Percentiles rank a stretch among this genome's conserved stretches.
phyloP scores from a whole-genome alignment of 2,113 vertebrate species.

The Oreochromis niloticus region DNA sequence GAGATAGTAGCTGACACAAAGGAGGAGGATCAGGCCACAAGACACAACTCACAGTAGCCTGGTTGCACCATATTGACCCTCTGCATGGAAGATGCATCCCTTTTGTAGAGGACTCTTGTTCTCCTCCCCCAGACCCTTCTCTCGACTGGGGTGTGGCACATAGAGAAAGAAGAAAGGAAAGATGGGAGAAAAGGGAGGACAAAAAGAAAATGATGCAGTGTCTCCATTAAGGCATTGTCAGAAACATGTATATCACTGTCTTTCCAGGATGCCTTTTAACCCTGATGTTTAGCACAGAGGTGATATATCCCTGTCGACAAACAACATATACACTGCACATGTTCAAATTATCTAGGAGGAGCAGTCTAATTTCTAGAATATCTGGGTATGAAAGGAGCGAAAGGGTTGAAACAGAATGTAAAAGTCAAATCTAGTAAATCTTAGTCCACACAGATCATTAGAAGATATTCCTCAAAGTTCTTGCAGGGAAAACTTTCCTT shows the following conservation, averaged over 20 bases:
- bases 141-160: not conserved
- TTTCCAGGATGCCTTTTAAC: constrained; percentile 22
- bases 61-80: constrained; percentile 53
- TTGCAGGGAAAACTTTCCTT: not conserved
- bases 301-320: not conserved
- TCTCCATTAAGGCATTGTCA: constrained; percentile 52
- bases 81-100: constrained; percentile 38
- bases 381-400: not conserved
- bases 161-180: not conserved
- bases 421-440: not conserved
- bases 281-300: not conserved
- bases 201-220: constrained; percentile 19
- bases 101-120: constrained; percentile 8
- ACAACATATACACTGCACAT: not conserved
- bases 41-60: constrained; percentile 32
- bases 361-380: not conserved
- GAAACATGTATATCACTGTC: constrained; percentile 4
- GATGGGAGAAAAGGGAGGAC: not conserved
- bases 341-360: not conserved
- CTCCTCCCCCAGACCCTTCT: not conserved
- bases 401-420: not conserved
- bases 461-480: not conserved
- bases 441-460: not conserved
- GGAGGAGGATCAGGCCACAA: constrained; percentile 44
- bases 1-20: constrained; percentile 53